Evolutionary conservation across 1,140 invertebrate genomes (phyloP).

Genomic region (Drosophila pruinosa): DNA sequence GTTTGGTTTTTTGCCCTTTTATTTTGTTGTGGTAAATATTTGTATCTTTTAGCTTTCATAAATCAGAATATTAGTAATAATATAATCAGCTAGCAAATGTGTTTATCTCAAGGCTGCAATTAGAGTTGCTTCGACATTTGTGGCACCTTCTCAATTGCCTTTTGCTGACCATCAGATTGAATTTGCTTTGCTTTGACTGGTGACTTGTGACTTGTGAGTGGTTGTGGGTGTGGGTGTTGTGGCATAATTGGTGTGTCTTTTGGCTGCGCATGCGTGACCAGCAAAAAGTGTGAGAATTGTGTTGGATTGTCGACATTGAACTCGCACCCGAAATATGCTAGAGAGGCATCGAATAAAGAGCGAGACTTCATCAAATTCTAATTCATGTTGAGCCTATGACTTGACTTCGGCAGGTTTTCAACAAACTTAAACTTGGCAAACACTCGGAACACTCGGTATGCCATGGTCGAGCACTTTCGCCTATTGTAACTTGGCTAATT

Average conservation of each 20-base stretch:
- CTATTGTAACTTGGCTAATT: constrained; percentile 10
- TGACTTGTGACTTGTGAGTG: background rate
- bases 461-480: constrained; percentile 16
- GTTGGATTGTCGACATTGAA: constrained; percentile 30
- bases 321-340: constrained; percentile 2
- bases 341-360: background rate
- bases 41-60: too few relatives aligned
- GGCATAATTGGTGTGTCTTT: constrained; percentile 20
- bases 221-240: background rate
- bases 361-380: constrained; percentile 22
- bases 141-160: constrained; percentile 15
- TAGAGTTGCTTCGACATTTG: constrained; percentile 26
- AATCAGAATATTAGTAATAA: background rate
- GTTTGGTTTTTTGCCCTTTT: background rate
- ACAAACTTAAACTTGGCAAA: background rate
- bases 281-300: constrained; percentile 47
- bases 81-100: background rate
- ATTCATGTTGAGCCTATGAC: constrained; percentile 14
- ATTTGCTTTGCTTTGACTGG: constrained; percentile 1
- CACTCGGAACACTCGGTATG: background rate
- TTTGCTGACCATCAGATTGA: background rate
- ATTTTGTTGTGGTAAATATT: too few relatives aligned
- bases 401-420: background rate
- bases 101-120: constrained; percentile 19
- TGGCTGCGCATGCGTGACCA: constrained; percentile 44